Percentiles rank a stretch among this genome's conserved stretches.
Evolutionary conservation across 2,797 vertebrate species (phyloP).

Genomic region (Carcharodon carcharias): DNA sequence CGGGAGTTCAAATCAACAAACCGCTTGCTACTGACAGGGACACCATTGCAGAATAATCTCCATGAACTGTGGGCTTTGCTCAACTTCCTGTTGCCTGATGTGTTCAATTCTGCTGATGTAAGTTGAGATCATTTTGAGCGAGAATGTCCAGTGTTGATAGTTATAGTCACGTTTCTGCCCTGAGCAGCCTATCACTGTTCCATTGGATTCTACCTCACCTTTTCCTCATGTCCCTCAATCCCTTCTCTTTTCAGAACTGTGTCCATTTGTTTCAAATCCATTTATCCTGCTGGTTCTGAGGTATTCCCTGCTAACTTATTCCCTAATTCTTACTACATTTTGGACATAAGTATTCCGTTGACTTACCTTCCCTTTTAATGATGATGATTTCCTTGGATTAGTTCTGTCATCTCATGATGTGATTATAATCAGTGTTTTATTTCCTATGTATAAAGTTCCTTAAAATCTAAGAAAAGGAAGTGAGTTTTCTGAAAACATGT

Average conservation of each 20-base stretch:
- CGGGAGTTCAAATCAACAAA: slow-evolving; percentile 83
- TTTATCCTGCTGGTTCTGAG: not conserved
- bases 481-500: not conserved
- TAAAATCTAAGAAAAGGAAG: not conserved
- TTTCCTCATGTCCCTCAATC: not conserved
- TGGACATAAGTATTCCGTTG: not conserved
- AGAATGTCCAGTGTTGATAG: not conserved
- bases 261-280: not conserved
- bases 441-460: not conserved
- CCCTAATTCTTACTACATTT: not conserved
- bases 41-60: slow-evolving; percentile 78
- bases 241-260: not conserved
- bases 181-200: not conserved
- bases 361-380: not conserved
- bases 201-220: not conserved
- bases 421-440: not conserved
- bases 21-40: slow-evolving; percentile 74
- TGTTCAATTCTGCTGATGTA: slow-evolving; percentile 81
- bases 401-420: not conserved
- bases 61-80: slow-evolving; percentile 81
- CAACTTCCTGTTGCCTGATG: slow-evolving; percentile 78
- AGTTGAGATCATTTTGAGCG: slow-evolving; percentile 45
- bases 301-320: not conserved
- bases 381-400: not conserved
- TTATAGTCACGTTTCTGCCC: not conserved